Base-by-base conservation (phyloP, 2,113 vertebrate species). In the Sander lucioperca region DNA sequence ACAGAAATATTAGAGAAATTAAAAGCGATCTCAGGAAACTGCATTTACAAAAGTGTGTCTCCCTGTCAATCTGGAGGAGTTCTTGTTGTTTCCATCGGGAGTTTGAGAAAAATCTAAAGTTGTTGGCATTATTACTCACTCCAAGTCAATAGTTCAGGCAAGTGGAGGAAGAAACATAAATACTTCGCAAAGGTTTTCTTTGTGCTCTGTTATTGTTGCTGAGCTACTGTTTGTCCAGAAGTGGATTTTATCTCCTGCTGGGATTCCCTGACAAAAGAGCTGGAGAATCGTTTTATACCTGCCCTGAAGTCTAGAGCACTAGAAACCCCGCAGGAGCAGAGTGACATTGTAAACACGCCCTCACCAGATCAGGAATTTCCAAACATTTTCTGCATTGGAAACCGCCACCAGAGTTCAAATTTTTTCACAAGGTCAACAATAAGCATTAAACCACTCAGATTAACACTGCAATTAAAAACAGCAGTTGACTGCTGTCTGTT, bases 1-100 rank as follows among this genome's bases (percentile, higher is more conserved):
- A 80, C 69, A 72, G 10, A 65, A 80, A 86, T 80, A 84, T 89
- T 83, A 80, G 27, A 74, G 68, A 88, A 68, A 30, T 73, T 74
- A 36, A 59, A 43, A 74, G 23, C n/a, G 58, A 79, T 59, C 67
- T 77, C 66, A 54, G 70, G 19, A 80, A 77, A 86, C 51, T 51
- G 18, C 13, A 56, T 77, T 71, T 54, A 33, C 47, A 27, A 61
- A 36, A 71, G 63, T 68, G 43, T 7, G 15, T 33, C 57, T 72
- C 16, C 25, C 6, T 15, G 64, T 71, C 66, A 30, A 83, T 53
- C 53, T 48, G 68, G 58, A 61, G 59, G 70, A 70, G 48, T 72
- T 67, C 48, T 79, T 76, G 70, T 82, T 33, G 18, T 70, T 18
- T 83, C 45, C 50, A 15, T 2, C 10, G 74, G 67, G 74, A 70